Evolutionary conservation across 1,140 invertebrate species (phyloP).

Genomic region (Trialeurodes vaporariorum): DNA sequence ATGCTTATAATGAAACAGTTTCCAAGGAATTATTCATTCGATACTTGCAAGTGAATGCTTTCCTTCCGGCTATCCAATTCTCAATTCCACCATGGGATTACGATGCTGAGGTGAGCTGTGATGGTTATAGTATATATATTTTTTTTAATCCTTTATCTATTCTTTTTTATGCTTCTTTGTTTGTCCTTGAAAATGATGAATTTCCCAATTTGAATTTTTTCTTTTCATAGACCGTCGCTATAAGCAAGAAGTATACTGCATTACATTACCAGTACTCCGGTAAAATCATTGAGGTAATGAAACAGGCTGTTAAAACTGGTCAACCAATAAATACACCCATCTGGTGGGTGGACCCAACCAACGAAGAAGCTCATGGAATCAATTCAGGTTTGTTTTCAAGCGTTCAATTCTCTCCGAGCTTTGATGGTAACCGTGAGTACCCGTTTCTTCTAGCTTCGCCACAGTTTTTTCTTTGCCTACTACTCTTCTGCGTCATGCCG

Average conservation of each 20-base stretch:
- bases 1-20: constrained; percentile 51
- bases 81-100: constrained; percentile 80
- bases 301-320: constrained; percentile 46
- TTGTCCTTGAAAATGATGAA: no score
- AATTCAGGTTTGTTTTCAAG: no score
- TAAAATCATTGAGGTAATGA: constrained; percentile 46
- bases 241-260: constrained; percentile 49
- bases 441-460: no score
- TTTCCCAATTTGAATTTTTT: no score
- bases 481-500: no score
- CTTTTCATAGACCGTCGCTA: constrained; percentile 42
- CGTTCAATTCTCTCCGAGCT: no score
- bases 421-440: no score
- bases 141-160: no score
- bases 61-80: constrained; percentile 79
- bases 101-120: constrained; percentile 45
- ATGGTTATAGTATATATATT: no score
- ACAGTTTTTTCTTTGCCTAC: no score
- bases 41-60: constrained; percentile 77
- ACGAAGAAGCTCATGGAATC: constrained; percentile 50
- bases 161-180: no score
- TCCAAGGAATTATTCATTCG: constrained; percentile 71
- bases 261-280: constrained; percentile 53
- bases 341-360: constrained; percentile 73
- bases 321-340: constrained; percentile 68